Conservation (phyloP, 2,888 invertebrate genomes). For the Trichacis sp. region DNA sequence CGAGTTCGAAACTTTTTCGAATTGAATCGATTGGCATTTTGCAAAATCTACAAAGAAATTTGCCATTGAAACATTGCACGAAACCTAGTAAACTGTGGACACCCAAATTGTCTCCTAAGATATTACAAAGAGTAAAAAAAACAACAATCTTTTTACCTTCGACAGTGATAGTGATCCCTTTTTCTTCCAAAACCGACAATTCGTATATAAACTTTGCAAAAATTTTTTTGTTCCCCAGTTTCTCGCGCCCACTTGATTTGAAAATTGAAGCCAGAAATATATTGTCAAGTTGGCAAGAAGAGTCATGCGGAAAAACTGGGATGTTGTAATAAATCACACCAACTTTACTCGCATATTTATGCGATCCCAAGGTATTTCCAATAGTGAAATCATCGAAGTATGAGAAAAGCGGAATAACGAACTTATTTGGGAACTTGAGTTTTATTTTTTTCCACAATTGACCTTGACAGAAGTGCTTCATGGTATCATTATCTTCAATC, state of each 20-base stretch:
- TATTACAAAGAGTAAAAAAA: conserved; percentile 23
- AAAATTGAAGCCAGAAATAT: conserved; percentile 21
- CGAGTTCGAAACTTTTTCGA: neutral
- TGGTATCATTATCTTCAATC: neutral
- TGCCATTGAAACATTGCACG: conserved; percentile 32
- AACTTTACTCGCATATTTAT: conserved; percentile 13
- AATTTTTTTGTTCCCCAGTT: conserved; percentile 15
- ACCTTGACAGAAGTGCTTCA: conserved; percentile 20
- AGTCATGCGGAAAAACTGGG: conserved; percentile 15
- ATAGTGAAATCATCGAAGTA: conserved; percentile 27
- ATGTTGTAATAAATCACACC: conserved; percentile 23
- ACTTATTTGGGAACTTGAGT: conserved; percentile 13
- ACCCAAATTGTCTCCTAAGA: conserved; percentile 41
- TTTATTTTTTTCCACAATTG: conserved; percentile 13
- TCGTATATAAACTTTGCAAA: conserved; percentile 15
- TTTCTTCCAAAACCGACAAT: conserved; percentile 13
- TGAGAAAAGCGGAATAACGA: conserved; percentile 14
- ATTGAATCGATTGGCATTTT: conserved; percentile 14
- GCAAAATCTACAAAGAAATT: conserved; percentile 37
- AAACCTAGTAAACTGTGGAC: conserved; percentile 32
- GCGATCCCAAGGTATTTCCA: conserved; percentile 17
- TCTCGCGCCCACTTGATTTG: conserved; percentile 9
- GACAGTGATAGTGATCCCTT: conserved; percentile 5
- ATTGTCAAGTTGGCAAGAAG: conserved; percentile 5
- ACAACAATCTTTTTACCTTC: conserved; percentile 1